Evolutionary conservation across 1,140 invertebrate genomes (phyloP), one percentile per base, ranked within the genome.

Genomic region (Drosophila micromelanica): DNA sequence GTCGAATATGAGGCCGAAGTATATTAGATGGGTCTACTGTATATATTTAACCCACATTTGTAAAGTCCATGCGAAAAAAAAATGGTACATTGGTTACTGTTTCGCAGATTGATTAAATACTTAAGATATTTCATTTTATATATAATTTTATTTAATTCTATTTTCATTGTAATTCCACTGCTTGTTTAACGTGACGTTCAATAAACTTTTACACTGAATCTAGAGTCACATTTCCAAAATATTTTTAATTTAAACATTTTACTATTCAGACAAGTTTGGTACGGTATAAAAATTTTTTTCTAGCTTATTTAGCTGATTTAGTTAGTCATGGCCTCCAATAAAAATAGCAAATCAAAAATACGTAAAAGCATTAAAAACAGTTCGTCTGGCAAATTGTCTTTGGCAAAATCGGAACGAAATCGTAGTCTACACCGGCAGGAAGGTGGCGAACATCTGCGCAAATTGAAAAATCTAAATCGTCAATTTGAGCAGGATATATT

Each of bases 401-500:
- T 48, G 20, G 23, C 5, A 55, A 15, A n/a, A 9, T 5, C n/a
- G 9, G 12, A 30, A 5, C n/a, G 27, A n/a, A 27, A 13, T 30
- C 23, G 8, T 32, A n/a, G 13, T 2, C 5, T 11, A 3, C 6
- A 5, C 23, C 13, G 55, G 1, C 55, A 17, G 13, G 40, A 57
- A 30, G 55, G 13, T 7, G 38, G 55, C 9, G 40, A 43, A 1
- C 45, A 11, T 32, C 40, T 15, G 4, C 55, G 23, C n/a, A 57
- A 32, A 12, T 17, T 57, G 5, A 57, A 17, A 11, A 30, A 43
- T 6, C 23, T 45, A 5, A 45, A 45, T 45, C 7, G 38, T 3
- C 23, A 45, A 15, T 57, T 57, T 15, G 23, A 45, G 7, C 40
- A 27, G 4, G 55, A 43, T 7, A 57, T 57, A 8, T 8, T 9